phyloP scores from a whole-genome alignment of 2,797 vertebrate genomes.

The Squalus acanthias region DNA sequence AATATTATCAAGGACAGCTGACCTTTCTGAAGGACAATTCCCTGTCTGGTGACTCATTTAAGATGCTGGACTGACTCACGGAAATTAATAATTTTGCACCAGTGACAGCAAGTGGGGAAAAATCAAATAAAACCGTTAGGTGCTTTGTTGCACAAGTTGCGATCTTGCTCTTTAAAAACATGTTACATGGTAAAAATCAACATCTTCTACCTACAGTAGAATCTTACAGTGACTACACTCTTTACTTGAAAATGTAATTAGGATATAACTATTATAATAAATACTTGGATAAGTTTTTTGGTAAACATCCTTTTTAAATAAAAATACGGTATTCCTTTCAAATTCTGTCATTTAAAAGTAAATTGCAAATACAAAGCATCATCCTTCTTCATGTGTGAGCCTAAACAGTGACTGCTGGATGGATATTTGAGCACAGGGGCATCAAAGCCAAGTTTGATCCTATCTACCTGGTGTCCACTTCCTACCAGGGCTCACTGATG shows the following conservation, averaged over 20 bases:
- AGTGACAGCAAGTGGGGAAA: not conserved
- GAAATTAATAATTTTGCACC: not conserved
- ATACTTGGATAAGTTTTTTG: not conserved
- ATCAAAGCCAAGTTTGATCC: not conserved
- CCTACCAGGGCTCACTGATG: not conserved
- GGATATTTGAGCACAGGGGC: not conserved
- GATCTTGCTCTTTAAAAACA: not conserved
- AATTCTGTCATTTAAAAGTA: not conserved
- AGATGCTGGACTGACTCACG: not conserved
- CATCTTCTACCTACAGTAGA: not conserved
- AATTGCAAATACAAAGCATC: not conserved
- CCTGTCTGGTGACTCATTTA: not conserved
- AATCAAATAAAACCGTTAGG: not conserved
- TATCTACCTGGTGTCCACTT: not conserved
- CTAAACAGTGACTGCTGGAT: not conserved
- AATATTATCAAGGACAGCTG: slow-evolving; percentile 1
- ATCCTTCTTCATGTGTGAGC: not conserved
- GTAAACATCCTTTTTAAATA: not conserved
- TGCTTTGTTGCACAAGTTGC: not conserved
- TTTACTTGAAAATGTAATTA: not conserved
- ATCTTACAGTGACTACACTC: not conserved
- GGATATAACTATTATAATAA: not conserved
- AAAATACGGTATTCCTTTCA: not conserved
- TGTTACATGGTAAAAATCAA: not conserved
- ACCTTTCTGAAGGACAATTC: not conserved